Conservation (phyloP, 2,797 vertebrate species). For the Galago senegalensis region DNA sequence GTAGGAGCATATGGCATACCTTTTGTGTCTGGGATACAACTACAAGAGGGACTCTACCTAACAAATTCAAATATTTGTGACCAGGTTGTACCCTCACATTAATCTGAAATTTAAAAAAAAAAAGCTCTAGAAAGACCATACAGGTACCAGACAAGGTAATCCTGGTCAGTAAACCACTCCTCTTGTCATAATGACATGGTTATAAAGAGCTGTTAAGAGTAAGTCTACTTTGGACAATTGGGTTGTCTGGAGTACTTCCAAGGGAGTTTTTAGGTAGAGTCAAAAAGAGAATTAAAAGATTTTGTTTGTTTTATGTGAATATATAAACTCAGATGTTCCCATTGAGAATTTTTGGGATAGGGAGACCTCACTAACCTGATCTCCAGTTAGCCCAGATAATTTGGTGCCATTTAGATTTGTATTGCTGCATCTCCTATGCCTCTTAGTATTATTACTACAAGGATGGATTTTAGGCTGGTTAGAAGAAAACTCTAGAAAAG, state of each 20-base stretch:
- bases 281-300: background rate
- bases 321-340: background rate
- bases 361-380: background rate
- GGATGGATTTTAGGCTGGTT: background rate
- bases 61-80: too few relatives aligned
- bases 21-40: too few relatives aligned
- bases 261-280: background rate
- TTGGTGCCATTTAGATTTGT: background rate
- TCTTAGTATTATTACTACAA: background rate
- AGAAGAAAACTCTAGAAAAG: too few relatives aligned
- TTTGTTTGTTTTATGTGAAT: constrained; percentile 24
- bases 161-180: background rate
- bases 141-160: background rate
- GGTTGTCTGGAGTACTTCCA: background rate
- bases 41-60: too few relatives aligned
- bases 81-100: too few relatives aligned
- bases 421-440: background rate
- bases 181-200: background rate
- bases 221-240: background rate
- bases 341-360: background rate
- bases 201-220: background rate
- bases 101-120: background rate
- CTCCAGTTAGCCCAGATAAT: background rate
- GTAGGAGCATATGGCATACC: too few relatives aligned
- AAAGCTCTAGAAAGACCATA: background rate